Conservation (phyloP, 2,113 vertebrate genomes). For the Calonectris borealis region DNA sequence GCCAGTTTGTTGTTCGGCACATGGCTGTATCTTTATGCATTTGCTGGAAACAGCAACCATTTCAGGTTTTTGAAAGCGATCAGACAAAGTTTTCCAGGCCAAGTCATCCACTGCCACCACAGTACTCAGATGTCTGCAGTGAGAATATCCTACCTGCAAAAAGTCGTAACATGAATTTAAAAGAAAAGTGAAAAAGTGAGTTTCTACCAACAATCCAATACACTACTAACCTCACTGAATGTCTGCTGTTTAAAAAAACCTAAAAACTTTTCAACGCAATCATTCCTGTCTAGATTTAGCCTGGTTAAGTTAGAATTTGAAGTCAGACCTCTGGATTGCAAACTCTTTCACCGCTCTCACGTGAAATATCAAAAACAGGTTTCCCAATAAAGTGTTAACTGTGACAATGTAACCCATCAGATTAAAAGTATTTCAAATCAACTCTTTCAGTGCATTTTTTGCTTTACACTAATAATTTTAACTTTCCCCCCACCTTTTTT, state of each 20-base stretch:
- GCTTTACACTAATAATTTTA: background rate
- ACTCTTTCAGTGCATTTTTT: background rate
- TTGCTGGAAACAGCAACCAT: background rate
- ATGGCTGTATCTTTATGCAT: background rate
- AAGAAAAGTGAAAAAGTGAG: background rate
- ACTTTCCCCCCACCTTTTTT: rapidly evolving
- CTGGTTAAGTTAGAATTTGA: background rate
- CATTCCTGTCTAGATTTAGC: background rate
- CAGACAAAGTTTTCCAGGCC: background rate
- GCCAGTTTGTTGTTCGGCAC: rapidly evolving
- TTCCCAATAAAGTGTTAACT: background rate
- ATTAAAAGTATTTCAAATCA: background rate
- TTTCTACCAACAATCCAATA: background rate
- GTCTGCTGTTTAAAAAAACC: background rate
- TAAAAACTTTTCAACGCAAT: background rate
- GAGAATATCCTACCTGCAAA: background rate
- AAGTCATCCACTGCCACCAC: background rate
- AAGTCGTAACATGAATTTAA: background rate
- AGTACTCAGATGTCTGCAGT: background rate
- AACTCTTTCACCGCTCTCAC: background rate
- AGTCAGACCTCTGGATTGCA: background rate
- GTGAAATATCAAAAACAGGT: background rate
- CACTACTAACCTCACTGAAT: background rate
- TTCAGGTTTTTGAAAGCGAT: background rate
- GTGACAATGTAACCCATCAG: background rate